phyloP scores from a whole-genome alignment of 2,113 vertebrate species.

The Neotragus moschatus region DNA sequence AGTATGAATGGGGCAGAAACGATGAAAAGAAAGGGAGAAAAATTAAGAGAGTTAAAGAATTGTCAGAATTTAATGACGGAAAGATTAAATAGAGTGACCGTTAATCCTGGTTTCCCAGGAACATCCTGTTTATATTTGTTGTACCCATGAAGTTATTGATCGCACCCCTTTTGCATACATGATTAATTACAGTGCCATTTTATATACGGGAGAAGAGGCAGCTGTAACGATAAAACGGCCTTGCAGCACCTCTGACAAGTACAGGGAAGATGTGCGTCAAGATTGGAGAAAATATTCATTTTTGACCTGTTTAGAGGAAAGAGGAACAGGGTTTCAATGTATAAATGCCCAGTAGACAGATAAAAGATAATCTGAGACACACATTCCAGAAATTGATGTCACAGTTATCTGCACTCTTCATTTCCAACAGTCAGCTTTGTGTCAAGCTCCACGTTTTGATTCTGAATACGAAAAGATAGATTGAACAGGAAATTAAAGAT shows the following conservation, averaged over 20 bases:
- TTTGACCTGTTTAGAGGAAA: neutral
- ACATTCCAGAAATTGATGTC: neutral
- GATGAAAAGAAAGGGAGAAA: neutral
- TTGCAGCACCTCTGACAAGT: neutral
- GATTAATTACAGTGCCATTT: neutral
- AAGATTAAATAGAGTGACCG: neutral
- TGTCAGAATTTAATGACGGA: neutral
- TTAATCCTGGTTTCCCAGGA: neutral
- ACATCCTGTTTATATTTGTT: neutral
- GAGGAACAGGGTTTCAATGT: neutral
- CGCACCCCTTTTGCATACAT: neutral
- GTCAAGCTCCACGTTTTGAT: neutral
- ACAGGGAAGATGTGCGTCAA: neutral
- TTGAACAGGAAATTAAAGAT: neutral
- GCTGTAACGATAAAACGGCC: neutral
- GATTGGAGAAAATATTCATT: neutral
- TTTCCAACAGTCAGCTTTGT: neutral
- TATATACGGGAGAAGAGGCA: neutral
- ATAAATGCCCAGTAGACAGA: neutral
- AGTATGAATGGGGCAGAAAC: neutral
- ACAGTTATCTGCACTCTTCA: neutral
- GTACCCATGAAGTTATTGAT: neutral
- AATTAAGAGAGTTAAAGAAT: neutral
- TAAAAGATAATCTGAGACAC: neutral
- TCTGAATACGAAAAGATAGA: neutral